Evolutionary conservation across 2,113 vertebrate species (phyloP), one percentile per base, ranked within the genome.

Genomic region (Acrocephalus kingi): DNA sequence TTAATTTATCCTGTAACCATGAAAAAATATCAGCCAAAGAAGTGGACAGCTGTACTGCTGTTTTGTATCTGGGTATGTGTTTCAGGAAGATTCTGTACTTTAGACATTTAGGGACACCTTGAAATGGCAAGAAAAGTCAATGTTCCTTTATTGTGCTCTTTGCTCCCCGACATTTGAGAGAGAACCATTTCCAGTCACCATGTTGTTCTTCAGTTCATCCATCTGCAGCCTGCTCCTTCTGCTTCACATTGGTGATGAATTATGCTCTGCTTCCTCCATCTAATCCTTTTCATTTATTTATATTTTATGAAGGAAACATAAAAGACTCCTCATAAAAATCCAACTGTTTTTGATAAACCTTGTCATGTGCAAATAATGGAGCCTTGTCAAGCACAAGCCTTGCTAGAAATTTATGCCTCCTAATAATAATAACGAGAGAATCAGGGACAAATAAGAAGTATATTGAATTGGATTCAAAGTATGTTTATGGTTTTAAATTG

Each of bases 261-360:
- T 98, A 98, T 95, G 92, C 81, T 97, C 96, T 46, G 94, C 96
- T 98, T 98, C 98, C 98, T 98, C 94, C 84, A 84, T 94, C 97
- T 98, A 98, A 98, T 98, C 98, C 97, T 98, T 98, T 98, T 98
- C 98, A 98, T 98, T 98, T 98, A 98, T 98, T 98, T 98, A 97
- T 98, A 97, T 97, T 98, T 98, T 98, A 98, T 98, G 96, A 97
- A 97, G 95, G 98, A 98, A 98, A 98, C 98, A 98, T 98, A 97
- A 98, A 98, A 98, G 98, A 41, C 96, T 98, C 81, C 96, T 97
- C 97, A 97, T 98, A 98, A 98, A 98, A 98, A 98, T 97, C 98
- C 98, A 98, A 98, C 97, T 98, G 98, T 84, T 98, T 98, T 97
- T 98, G 98, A 98, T 98, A 98, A 98, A 98, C 96, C 96, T 98